Conservation (phyloP, 2,888 invertebrate species). For the Hemicrepidius hirtus region DNA sequence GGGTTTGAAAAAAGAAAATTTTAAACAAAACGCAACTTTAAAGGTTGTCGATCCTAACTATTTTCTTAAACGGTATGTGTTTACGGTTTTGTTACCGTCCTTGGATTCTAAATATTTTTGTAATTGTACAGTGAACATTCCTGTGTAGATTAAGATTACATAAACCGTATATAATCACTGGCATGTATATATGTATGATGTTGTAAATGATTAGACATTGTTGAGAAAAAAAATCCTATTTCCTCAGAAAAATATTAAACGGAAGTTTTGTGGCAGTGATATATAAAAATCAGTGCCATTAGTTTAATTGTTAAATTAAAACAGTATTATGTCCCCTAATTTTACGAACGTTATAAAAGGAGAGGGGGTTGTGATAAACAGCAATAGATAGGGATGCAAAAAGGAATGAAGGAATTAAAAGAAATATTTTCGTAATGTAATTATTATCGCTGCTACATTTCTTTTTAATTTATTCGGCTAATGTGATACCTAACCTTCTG, state of each 20-base stretch:
- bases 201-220: constrained; percentile 17
- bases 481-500: constrained; percentile 17
- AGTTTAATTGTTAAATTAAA: no score
- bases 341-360: neutral
- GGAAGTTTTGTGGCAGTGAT: constrained; percentile 20
- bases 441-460: constrained; percentile 23
- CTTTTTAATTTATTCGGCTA: constrained; percentile 17
- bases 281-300: neutral
- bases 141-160: constrained; percentile 23
- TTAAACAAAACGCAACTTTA: neutral
- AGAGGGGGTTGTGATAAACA: constrained; percentile 24
- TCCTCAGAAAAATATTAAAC: constrained; percentile 8
- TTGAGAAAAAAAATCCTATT: neutral
- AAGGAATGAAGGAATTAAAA: neutral
- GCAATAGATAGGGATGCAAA: constrained; percentile 12
- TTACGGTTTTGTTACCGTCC: constrained; percentile 41
- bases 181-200: constrained; percentile 31
- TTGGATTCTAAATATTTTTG: constrained; percentile 47
- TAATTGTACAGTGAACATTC: constrained; percentile 52
- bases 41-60: constrained; percentile 21
- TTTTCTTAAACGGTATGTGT: constrained; percentile 28
- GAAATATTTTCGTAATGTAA: neutral
- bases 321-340: constrained; percentile 24
- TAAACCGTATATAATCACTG: constrained; percentile 3
- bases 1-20: constrained; percentile 4